Evolutionary conservation across 2,797 vertebrate genomes (phyloP).

Genomic region (Capromys pilorides): DNA sequence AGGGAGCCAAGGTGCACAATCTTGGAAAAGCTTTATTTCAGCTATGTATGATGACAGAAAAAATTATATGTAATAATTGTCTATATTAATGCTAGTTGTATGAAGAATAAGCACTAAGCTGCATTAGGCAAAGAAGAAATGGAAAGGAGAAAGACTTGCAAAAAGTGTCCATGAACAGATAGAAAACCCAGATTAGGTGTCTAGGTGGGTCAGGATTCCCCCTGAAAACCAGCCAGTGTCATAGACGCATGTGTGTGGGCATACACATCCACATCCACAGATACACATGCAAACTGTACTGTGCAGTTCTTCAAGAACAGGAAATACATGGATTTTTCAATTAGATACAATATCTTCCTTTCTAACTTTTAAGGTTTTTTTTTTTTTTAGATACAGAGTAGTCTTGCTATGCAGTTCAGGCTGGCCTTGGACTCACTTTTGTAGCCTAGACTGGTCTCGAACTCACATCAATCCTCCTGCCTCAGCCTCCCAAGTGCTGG

Average conservation of each 20-base stretch:
- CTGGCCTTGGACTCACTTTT: no score
- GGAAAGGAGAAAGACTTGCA: background rate
- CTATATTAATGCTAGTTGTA: background rate
- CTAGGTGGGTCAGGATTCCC: background rate
- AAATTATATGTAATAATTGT: background rate
- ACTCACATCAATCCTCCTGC: no score
- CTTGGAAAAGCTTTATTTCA: slow-evolving; percentile 11
- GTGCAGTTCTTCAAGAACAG: background rate
- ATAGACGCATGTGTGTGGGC: no score
- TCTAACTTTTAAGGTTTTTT: background rate
- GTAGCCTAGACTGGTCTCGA: no score
- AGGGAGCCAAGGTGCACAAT: background rate
- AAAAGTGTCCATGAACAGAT: background rate
- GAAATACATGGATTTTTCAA: background rate
- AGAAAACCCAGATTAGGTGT: background rate
- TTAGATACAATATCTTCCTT: background rate
- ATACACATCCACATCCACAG: background rate
- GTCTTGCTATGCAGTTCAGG: no score
- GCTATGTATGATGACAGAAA: background rate
- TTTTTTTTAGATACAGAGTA: no score
- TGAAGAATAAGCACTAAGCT: background rate
- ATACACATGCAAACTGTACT: background rate
- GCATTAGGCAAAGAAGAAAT: background rate
- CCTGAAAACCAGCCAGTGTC: background rate
- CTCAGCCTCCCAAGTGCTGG: no score